Base-by-base conservation (phyloP, 2,888 invertebrate species). In the Melanostoma mellinum region DNA sequence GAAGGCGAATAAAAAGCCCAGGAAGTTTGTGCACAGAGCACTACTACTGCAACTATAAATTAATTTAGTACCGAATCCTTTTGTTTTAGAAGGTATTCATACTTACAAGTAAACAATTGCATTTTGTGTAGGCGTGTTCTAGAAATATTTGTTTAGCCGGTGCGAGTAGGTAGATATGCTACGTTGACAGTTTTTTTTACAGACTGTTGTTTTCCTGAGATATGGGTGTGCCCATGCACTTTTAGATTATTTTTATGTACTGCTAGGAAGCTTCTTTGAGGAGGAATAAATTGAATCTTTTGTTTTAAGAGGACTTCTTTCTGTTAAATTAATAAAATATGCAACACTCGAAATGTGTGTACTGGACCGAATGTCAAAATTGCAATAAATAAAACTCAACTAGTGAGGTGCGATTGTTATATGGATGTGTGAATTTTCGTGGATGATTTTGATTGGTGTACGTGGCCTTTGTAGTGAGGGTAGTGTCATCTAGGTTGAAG, bases 1-100 rank as follows among this genome's bases (percentile, higher is more conserved):
- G 92, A 92, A 0, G 95, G 92, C 8, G 95, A 93, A 88, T 96
- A 96, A 58, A 96, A 91, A 56, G 92, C 93, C 48, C 55, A 60
- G 0, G 85, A 81, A 6, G n/a, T 9, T 52, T 82, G 82, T 1
- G 77, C 63, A n/a, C 61, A 69, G 6, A 86, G 69, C 72, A 74
- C 67, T 20, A 78, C n/a, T 30, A 71, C 46, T 10, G 63, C 40
- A 9, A 75, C 67, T 80, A 3, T 3, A 56, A 4, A 61, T 40
- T 6, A 10, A 6, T 48, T 74, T 4, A 8, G 6, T 35, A 9
- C 3, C 32, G 5, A 9, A 4, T 52, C 32, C 33, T 5, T 42
- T 32, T 3, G 6, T 1, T 32, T 32, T 42, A 20, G 20, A 36
- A 35, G 6, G 3, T 38, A 6, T 40, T 6, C 8, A 2, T n/a